Evolutionary conservation across 2,113 vertebrate genomes (phyloP).

Genomic region (Cairina moschata): DNA sequence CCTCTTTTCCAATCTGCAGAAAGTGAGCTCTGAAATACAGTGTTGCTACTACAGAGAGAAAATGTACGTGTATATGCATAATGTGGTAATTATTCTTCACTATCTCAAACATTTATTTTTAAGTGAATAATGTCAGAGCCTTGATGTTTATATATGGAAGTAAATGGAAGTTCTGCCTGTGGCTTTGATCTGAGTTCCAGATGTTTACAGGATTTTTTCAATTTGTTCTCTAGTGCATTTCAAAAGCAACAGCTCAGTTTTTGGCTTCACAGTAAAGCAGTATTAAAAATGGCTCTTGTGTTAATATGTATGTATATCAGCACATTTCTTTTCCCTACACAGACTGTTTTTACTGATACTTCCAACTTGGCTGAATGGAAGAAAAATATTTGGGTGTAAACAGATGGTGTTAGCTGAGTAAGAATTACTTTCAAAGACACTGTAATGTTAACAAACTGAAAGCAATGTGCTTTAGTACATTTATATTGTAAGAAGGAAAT

Average conservation of each 20-base stretch:
- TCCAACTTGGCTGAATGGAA: constrained; percentile 24
- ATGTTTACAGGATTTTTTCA: background rate
- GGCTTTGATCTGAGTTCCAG: background rate
- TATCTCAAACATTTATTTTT: background rate
- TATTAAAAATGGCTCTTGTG: constrained; percentile 11
- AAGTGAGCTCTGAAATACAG: background rate
- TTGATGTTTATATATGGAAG: background rate
- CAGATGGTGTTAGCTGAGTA: constrained; percentile 36
- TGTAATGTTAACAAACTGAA: background rate
- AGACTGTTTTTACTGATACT: constrained; percentile 55
- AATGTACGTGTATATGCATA: fast-evolving
- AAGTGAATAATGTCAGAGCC: background rate
- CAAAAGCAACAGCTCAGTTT: background rate
- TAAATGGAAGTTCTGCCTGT: background rate
- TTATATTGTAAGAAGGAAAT: background rate
- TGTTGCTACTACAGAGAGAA: background rate
- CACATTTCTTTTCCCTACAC: background rate
- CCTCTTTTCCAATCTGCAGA: background rate
- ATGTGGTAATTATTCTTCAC: background rate
- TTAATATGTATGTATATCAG: background rate
- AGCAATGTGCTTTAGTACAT: background rate
- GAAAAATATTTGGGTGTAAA: constrained; percentile 52
- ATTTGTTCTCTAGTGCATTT: background rate
- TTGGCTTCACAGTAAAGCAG: background rate
- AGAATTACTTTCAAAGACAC: constrained; percentile 5